Evolutionary conservation across 2,888 invertebrate genomes (phyloP).

Genomic region (Cephus pygmeus): DNA sequence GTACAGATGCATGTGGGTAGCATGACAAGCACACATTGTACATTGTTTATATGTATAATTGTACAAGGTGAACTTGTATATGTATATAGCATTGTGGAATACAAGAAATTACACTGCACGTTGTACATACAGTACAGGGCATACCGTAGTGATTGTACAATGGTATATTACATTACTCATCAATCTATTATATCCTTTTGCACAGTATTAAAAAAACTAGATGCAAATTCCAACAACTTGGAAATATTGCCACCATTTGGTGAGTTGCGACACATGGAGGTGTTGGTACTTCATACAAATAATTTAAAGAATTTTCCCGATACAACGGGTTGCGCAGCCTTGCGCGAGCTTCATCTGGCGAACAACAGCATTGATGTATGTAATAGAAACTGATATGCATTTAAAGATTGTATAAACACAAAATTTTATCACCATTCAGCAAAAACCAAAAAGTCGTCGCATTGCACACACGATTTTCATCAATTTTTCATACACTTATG

Average conservation of each 20-base stretch:
- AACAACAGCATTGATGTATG: conserved; percentile 83
- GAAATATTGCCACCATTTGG: conserved; percentile 76
- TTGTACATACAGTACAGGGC: not conserved
- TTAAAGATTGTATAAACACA: not conserved
- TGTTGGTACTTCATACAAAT: conserved; percentile 85
- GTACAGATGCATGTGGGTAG: not conserved
- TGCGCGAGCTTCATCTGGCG: conserved; percentile 85
- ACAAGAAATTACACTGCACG: not conserved
- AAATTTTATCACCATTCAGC: not conserved
- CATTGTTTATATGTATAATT: not conserved
- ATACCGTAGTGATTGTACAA: not conserved
- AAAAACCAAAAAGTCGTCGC: not conserved
- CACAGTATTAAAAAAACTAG: conserved; percentile 77
- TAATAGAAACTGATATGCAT: conserved; percentile 26
- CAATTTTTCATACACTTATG: not conserved
- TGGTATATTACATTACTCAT: not conserved
- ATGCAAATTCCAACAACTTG: conserved; percentile 79
- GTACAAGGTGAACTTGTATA: not conserved
- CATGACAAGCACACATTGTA: not conserved
- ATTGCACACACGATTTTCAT: not conserved
- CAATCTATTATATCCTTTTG: conserved; percentile 28
- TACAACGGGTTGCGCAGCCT: conserved; percentile 78
- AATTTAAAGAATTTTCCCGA: conserved; percentile 81
- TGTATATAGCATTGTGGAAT: not conserved
- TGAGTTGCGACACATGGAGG: conserved; percentile 79